These are phyloP conservation scores for Asbolus verrucosus DNA, from an alignment of 1,140 invertebrate genomes.

Conservation along the genomic window DNA sequence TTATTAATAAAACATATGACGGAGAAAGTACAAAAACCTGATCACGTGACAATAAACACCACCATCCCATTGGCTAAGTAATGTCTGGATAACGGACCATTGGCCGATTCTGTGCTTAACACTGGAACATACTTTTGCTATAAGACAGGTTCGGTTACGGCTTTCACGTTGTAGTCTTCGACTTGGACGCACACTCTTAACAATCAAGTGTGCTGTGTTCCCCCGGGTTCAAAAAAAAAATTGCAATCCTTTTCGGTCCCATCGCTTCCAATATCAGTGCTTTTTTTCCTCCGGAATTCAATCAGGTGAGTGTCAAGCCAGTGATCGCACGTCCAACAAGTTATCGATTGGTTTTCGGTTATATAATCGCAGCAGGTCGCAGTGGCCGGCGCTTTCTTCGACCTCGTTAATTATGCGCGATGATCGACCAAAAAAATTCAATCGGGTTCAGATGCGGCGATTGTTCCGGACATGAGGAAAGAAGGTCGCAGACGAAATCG, in stretches of 20 bases:
- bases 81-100: constrained; percentile 28
- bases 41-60: constrained; percentile 17
- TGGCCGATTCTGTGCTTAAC: constrained; percentile 49
- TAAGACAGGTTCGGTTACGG: constrained; percentile 48
- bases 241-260: neutral
- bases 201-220: constrained; percentile 1
- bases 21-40: constrained; percentile 30
- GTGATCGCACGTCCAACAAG: too few species aligned
- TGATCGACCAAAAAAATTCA: too few species aligned
- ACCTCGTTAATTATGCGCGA: too few species aligned
- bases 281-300: too few species aligned
- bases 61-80: constrained; percentile 49
- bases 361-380: too few species aligned
- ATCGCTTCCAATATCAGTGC: too few species aligned
- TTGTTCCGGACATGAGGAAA: too few species aligned
- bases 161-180: constrained; percentile 33
- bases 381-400: too few species aligned
- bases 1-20: constrained; percentile 42
- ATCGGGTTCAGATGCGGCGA: too few species aligned
- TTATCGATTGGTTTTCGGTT: too few species aligned
- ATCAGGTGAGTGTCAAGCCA: too few species aligned
- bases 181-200: constrained; percentile 20
- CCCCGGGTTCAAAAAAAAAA: neutral
- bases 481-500: too few species aligned
- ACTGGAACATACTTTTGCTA: constrained; percentile 56